phyloP scores from a whole-genome alignment of 2,888 invertebrate genomes.

The Brachypterus glaber region DNA sequence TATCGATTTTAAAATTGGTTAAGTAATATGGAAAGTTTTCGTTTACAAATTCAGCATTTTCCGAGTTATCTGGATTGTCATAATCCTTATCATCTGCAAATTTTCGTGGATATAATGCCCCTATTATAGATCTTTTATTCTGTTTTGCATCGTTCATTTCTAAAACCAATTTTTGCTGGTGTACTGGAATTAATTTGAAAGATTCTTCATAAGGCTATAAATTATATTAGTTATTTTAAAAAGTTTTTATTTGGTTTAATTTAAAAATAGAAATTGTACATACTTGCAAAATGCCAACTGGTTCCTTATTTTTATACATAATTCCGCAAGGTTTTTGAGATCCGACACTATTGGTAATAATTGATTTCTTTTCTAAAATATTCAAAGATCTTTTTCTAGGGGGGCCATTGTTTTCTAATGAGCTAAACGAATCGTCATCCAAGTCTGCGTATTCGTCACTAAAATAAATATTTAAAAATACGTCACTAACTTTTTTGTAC shows the following conservation, averaged over 20 bases:
- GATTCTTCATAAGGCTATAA: slow-evolving; percentile 26
- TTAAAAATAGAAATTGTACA: slow-evolving; percentile 3
- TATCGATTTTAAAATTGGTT: slow-evolving; percentile 29
- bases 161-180: slow-evolving; percentile 23
- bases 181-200: slow-evolving; percentile 25
- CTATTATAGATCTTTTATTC: slow-evolving; percentile 15
- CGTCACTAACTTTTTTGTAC: too few relatives aligned
- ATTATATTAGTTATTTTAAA: slow-evolving; percentile 5
- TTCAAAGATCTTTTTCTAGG: too few relatives aligned
- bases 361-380: too few relatives aligned
- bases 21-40: slow-evolving; percentile 27
- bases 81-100: slow-evolving; percentile 12
- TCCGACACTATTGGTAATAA: too few relatives aligned
- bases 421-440: too few relatives aligned
- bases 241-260: not conserved
- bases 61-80: slow-evolving; percentile 9
- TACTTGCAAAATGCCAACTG: slow-evolving; percentile 28
- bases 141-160: slow-evolving; percentile 22
- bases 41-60: slow-evolving; percentile 5
- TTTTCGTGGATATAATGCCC: slow-evolving; percentile 16
- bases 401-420: too few relatives aligned
- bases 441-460: too few relatives aligned
- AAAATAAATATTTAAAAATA: too few relatives aligned
- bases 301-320: slow-evolving; percentile 27
- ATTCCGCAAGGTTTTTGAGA: slow-evolving; percentile 10